phyloP scores from a whole-genome alignment of 2,113 vertebrate species.

The Thomomys bottae region DNA sequence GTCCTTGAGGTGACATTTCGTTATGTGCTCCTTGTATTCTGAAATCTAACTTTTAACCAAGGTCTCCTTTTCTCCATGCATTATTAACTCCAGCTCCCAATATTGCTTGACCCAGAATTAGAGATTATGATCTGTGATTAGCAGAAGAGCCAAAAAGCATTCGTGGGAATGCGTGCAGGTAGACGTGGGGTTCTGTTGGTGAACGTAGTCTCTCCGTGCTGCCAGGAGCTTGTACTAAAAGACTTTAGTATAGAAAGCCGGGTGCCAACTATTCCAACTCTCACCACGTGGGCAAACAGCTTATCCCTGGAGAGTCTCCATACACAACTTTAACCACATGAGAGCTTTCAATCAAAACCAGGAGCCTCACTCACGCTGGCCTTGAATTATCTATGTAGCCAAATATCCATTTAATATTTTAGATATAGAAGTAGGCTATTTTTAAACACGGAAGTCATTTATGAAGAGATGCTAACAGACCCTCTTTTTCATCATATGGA shows the following conservation, averaged over 20 bases:
- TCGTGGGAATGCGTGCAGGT: background rate
- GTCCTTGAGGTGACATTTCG: constrained; percentile 32
- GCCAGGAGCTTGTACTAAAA: background rate
- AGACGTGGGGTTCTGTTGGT: background rate
- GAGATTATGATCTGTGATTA: background rate
- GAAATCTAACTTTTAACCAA: constrained; percentile 26
- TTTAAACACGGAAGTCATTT: constrained; percentile 22
- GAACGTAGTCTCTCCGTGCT: background rate
- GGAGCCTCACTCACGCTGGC: background rate
- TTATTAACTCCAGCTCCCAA: background rate
- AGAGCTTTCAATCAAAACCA: background rate
- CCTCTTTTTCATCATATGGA: background rate
- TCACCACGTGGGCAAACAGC: background rate
- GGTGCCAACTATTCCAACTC: background rate
- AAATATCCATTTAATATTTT: background rate
- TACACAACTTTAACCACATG: background rate
- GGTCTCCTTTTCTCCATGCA: background rate
- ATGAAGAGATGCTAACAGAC: background rate
- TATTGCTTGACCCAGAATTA: background rate
- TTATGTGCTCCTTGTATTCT: background rate
- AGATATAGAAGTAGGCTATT: background rate
- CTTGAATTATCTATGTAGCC: background rate
- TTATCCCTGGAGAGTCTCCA: background rate
- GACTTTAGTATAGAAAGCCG: background rate
- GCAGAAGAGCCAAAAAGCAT: background rate